Conservation (phyloP, 2,113 vertebrate genomes). For the Pachycephala philippinensis region DNA sequence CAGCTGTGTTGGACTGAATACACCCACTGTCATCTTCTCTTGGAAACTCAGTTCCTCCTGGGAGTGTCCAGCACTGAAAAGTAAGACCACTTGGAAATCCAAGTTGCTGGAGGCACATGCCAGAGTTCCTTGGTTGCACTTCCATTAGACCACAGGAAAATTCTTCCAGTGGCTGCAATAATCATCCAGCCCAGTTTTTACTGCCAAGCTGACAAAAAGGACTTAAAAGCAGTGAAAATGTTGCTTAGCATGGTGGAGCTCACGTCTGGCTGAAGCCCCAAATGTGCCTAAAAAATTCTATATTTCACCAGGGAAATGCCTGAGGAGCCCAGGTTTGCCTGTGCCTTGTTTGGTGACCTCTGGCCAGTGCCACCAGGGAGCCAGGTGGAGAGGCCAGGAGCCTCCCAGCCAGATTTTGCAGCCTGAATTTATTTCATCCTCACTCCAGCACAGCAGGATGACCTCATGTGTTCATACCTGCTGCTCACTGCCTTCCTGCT, state of each 20-base stretch:
- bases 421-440: background rate
- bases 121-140: slow-evolving; percentile 48
- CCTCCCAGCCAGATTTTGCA: background rate
- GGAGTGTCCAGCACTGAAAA: slow-evolving; percentile 56
- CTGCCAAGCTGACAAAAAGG: background rate
- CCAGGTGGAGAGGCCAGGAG: background rate
- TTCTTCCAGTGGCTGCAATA: slow-evolving; percentile 39
- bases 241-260: background rate
- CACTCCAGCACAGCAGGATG: background rate
- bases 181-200: slow-evolving; percentile 15
- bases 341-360: background rate
- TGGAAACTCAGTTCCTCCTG: slow-evolving; percentile 41
- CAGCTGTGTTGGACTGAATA: slow-evolving; percentile 63
- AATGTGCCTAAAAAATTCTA: background rate
- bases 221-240: background rate
- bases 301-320: background rate
- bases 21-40: slow-evolving; percentile 61
- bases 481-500: background rate
- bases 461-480: background rate
- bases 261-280: background rate
- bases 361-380: background rate
- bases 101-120: slow-evolving; percentile 56
- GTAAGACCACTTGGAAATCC: slow-evolving; percentile 60
- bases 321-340: background rate
- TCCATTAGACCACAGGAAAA: slow-evolving; percentile 51